Conservation (phyloP, 2,888 invertebrate genomes). For the Drosophila ezoana region DNA sequence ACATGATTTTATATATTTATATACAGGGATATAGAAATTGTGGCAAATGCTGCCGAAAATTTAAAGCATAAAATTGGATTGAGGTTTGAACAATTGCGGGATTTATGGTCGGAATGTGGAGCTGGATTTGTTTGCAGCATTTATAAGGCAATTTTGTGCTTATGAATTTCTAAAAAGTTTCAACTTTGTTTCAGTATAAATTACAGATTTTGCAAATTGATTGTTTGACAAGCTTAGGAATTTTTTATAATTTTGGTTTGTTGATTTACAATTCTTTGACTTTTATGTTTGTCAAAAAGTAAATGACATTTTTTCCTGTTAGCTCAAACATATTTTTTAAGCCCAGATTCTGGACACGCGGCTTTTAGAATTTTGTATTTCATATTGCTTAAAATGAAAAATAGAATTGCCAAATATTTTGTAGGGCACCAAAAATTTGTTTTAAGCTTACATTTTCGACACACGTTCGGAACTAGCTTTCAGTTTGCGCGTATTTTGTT, state of each 20-base stretch:
- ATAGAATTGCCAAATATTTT: neutral
- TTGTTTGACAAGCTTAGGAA: too few relatives aligned
- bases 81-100: neutral
- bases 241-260: too few relatives aligned
- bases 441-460: constrained; percentile 41
- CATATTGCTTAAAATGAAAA: neutral
- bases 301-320: too few relatives aligned
- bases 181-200: neutral
- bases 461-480: neutral
- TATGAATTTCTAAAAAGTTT: constrained; percentile 4
- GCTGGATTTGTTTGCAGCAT: neutral
- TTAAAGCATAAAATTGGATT: constrained; percentile 17
- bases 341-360: too few relatives aligned
- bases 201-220: neutral
- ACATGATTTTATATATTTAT: constrained; percentile 8
- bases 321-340: too few relatives aligned
- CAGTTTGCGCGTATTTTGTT: neutral
- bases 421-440: neutral
- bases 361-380: too few relatives aligned
- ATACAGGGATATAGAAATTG: neutral
- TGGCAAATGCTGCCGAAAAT: constrained; percentile 49
- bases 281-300: too few relatives aligned
- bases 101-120: neutral
- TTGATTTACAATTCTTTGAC: too few relatives aligned
- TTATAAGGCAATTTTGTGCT: neutral